These are phyloP conservation scores for Rhopilema esculentum DNA, from an alignment of 30 jellyfish, hydroid and myxozoan species.

Conservation along the genomic window DNA sequence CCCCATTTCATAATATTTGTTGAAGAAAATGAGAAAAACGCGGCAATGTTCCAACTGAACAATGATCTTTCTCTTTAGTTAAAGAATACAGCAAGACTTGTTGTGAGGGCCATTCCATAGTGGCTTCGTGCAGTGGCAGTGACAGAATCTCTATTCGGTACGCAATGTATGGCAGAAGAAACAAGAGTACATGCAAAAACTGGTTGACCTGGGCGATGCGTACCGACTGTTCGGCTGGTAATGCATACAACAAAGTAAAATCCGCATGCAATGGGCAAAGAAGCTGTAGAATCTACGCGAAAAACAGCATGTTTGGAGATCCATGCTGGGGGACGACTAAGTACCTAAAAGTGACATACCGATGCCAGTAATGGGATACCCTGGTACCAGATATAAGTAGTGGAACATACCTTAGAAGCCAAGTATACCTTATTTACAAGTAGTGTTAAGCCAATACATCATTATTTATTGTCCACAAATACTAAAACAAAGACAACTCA, in stretches of 20 bases:
- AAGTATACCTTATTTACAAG: too few relatives aligned
- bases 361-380: slow-evolving; percentile 31
- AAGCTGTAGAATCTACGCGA: slow-evolving; percentile 49
- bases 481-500: too few relatives aligned
- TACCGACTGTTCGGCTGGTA: slow-evolving; percentile 51
- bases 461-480: too few relatives aligned
- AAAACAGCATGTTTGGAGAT: slow-evolving; percentile 52
- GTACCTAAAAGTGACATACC: slow-evolving; percentile 49
- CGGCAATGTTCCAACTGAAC: too few relatives aligned
- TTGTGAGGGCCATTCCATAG: slow-evolving; percentile 23
- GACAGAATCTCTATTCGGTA: slow-evolving; percentile 18
- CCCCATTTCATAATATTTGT: too few relatives aligned
- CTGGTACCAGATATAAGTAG: not conserved
- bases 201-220: slow-evolving; percentile 42
- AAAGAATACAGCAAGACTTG: slow-evolving; percentile 11
- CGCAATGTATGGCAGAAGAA: slow-evolving; percentile 58
- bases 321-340: slow-evolving; percentile 65
- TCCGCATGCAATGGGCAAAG: slow-evolving; percentile 26
- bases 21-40: too few relatives aligned
- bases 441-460: too few relatives aligned
- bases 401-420: not conserved
- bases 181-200: slow-evolving; percentile 8
- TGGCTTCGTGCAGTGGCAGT: slow-evolving; percentile 17
- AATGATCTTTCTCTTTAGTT: not conserved
- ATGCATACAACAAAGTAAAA: slow-evolving; percentile 7